These are phyloP conservation scores for Turritopsis rubra DNA, from an alignment of 30 jellyfish, hydroid and myxozoan species.

Conservation along the genomic window DNA sequence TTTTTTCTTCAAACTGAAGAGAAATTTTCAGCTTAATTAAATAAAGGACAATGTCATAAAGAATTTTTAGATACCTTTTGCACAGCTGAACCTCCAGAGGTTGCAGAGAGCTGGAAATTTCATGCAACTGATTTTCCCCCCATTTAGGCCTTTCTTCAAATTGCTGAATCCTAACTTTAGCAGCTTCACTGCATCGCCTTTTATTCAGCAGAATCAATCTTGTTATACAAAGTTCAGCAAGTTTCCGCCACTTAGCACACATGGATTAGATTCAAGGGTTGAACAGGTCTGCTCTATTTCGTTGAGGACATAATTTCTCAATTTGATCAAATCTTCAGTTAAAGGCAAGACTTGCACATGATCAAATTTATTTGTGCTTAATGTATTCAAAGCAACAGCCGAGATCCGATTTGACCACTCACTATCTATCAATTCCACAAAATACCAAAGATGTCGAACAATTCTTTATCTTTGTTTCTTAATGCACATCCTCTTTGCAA, in stretches of 20 bases:
- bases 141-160: constrained; percentile 20
- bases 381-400: constrained; percentile 26
- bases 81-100: constrained; percentile 40
- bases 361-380: constrained; percentile 24
- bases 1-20: too few relatives aligned
- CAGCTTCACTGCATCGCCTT: constrained; percentile 37
- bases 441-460: background rate
- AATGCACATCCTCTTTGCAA: constrained; percentile 28
- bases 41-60: background rate
- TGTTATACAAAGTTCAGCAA: constrained; percentile 14
- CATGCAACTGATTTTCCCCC: constrained; percentile 22
- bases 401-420: constrained; percentile 31
- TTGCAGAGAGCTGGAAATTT: constrained; percentile 25
- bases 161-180: constrained; percentile 14
- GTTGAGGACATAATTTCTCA: constrained; percentile 8
- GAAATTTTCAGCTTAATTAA: background rate
- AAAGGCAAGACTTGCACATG: constrained; percentile 14
- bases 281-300: constrained; percentile 6
- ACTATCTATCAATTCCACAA: constrained; percentile 13
- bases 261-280: constrained; percentile 8
- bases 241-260: constrained; percentile 6
- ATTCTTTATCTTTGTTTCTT: constrained; percentile 4
- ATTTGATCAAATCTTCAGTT: constrained; percentile 32
- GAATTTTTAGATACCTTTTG: constrained; percentile 25
- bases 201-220: constrained; percentile 27